These are phyloP conservation scores for Centropristis striata DNA, from an alignment of 2,113 vertebrate species.

Conservation along the genomic window DNA sequence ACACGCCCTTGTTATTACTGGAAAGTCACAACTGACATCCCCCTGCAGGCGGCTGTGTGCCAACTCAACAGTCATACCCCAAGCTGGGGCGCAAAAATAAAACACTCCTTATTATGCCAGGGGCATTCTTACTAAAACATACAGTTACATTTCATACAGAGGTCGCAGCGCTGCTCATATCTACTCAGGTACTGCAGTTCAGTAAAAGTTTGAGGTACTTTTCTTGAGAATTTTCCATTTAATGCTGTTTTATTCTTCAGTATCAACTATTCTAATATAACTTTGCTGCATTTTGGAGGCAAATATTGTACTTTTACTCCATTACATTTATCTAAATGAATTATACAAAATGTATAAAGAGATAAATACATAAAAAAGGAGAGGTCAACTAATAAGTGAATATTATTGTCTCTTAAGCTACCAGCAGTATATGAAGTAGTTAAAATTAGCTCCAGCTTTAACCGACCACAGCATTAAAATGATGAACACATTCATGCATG, in stretches of 20 bases:
- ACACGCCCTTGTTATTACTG: constrained; percentile 79
- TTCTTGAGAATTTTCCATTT: not conserved
- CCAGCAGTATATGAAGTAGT: no score
- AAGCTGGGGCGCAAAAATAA: constrained; percentile 58
- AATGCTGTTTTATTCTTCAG: not conserved
- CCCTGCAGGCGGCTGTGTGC: constrained; percentile 61
- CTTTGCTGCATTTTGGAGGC: no score
- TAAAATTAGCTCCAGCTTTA: no score
- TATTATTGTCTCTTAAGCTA: no score
- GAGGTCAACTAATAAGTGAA: no score
- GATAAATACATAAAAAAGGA: no score
- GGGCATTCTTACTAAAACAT: constrained; percentile 34
- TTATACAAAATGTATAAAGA: no score
- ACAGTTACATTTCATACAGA: constrained; percentile 32
- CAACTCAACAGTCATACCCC: constrained; percentile 61
- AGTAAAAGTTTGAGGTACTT: not conserved
- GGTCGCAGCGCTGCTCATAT: not conserved
- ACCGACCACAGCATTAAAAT: no score
- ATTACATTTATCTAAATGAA: not conserved
- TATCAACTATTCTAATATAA: no score
- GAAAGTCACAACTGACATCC: constrained; percentile 78
- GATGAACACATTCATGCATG: no score
- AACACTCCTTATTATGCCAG: constrained; percentile 34
- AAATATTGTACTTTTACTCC: not conserved
- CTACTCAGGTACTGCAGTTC: no score